A percentile compares a stretch with the other conserved stretches of the same genome.
These are phyloP conservation scores for Bugula neritina DNA, from an alignment of 2,888 invertebrate genomes.

Conservation along the genomic window DNA sequence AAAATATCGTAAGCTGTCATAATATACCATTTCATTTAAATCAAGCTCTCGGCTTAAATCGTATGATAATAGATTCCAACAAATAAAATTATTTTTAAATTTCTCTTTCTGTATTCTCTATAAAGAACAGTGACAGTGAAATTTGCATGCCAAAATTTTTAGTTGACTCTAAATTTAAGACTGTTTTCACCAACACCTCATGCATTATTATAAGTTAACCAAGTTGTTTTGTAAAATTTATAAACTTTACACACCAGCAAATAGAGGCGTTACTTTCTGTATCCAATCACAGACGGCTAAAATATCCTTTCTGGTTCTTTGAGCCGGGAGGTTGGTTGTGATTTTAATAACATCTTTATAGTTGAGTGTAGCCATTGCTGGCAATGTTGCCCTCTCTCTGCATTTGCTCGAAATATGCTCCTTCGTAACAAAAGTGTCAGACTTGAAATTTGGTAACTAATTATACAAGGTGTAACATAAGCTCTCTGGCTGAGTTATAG, in stretches of 20 bases:
- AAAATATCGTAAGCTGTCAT: too few species aligned
- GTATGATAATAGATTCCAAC: too few species aligned
- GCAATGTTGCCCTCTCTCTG: not conserved
- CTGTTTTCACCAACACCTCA: too few species aligned
- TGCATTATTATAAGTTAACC: too few species aligned
- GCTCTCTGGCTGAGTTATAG: not conserved
- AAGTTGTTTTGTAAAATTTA: too few species aligned
- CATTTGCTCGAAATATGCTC: not conserved
- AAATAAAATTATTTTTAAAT: too few species aligned
- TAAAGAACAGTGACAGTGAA: too few species aligned
- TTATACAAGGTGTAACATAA: not conserved
- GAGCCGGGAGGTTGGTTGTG: slow-evolving; percentile 5
- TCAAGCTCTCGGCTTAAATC: too few species aligned
- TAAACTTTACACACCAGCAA: slow-evolving; percentile 7
- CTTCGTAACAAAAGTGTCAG: not conserved
- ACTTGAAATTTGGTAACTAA: not conserved
- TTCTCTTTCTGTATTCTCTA: too few species aligned
- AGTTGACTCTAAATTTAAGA: too few species aligned
- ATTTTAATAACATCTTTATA: slow-evolving; percentile 14
- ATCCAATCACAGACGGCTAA: slow-evolving; percentile 6
- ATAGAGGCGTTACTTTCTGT: not conserved
- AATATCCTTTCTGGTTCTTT: not conserved
- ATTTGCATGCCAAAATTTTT: too few species aligned
- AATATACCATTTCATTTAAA: too few species aligned
- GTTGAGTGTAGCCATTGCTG: not conserved